phyloP scores from a whole-genome alignment of 2,888 invertebrate species.

The Tribolium freemani region DNA sequence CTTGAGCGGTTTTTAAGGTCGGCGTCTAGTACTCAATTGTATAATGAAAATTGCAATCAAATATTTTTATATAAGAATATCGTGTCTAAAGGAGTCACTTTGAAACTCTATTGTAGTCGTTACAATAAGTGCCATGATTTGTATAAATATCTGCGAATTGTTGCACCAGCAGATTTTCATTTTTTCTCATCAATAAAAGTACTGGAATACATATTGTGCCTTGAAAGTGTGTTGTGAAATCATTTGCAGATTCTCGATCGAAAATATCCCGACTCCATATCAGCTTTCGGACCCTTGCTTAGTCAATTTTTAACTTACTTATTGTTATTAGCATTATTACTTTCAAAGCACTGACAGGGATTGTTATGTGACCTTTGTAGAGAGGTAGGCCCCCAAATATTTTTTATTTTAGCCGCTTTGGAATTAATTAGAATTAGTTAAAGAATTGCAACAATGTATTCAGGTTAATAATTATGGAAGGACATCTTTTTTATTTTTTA shows the following conservation, averaged over 20 bases:
- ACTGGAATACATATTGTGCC: constrained; percentile 68
- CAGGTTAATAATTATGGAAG: no score
- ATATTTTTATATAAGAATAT: constrained; percentile 59
- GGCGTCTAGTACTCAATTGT: constrained; percentile 39
- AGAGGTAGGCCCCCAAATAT: constrained; percentile 6
- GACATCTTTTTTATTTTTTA: no score
- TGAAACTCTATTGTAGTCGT: constrained; percentile 47
- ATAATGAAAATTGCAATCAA: constrained; percentile 54
- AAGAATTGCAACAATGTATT: no score
- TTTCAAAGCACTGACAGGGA: constrained; percentile 57
- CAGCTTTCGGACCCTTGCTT: constrained; percentile 63
- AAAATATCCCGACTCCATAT: constrained; percentile 57
- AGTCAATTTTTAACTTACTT: constrained; percentile 45
- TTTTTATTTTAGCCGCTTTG: background rate
- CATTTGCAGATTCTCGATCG: constrained; percentile 53
- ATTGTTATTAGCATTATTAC: constrained; percentile 34
- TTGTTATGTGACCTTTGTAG: constrained; percentile 50
- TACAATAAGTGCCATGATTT: constrained; percentile 55
- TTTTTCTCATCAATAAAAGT: constrained; percentile 53
- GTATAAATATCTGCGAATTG: constrained; percentile 36
- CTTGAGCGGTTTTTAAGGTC: constrained; percentile 22
- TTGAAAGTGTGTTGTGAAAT: constrained; percentile 65
- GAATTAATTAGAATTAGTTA: no score
- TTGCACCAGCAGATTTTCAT: constrained; percentile 42
- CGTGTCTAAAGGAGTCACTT: constrained; percentile 46